Percentiles rank a stretch among this genome's conserved stretches.
Conservation (phyloP, 2,888 invertebrate species). For the Microplitis manilae region DNA sequence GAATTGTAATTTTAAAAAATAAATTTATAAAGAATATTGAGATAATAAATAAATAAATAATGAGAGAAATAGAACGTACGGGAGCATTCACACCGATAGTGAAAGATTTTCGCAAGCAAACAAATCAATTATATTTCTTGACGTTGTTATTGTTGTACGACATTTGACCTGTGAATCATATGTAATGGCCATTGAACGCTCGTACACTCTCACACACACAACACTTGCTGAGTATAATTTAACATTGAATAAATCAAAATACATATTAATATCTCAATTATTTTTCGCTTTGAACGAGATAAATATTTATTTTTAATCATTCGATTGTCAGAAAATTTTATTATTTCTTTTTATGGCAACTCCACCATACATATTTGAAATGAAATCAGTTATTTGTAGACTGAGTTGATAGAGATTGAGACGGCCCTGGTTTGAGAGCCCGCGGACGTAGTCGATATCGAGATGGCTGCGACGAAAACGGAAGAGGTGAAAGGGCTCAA, state of each 20-base stretch:
- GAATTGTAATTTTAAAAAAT: neutral
- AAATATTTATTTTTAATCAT: neutral
- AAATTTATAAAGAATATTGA: neutral
- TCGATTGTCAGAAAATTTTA: neutral
- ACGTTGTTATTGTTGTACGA: constrained; percentile 46
- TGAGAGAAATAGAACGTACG: neutral
- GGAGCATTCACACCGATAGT: constrained; percentile 46
- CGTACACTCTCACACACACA: constrained; percentile 18
- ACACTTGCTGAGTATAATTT: neutral
- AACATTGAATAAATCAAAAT: constrained; percentile 38
- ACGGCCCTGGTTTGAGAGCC: neutral
- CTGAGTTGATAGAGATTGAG: neutral
- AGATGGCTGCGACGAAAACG: constrained; percentile 23
- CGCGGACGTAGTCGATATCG: constrained; percentile 1
- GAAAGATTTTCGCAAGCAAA: constrained; percentile 60
- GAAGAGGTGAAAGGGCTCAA: neutral
- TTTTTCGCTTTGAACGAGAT: constrained; percentile 23
- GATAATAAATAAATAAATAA: neutral
- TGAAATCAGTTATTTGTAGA: neutral
- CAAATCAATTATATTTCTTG: constrained; percentile 60
- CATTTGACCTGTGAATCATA: constrained; percentile 54
- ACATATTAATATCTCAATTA: constrained; percentile 36
- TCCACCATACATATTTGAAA: neutral
- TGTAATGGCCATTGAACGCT: constrained; percentile 38
- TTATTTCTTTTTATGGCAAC: constrained; percentile 10